These are phyloP conservation scores for Drosophila virilis DNA, from an alignment of 1,140 invertebrate genomes.

Conservation along the genomic window DNA sequence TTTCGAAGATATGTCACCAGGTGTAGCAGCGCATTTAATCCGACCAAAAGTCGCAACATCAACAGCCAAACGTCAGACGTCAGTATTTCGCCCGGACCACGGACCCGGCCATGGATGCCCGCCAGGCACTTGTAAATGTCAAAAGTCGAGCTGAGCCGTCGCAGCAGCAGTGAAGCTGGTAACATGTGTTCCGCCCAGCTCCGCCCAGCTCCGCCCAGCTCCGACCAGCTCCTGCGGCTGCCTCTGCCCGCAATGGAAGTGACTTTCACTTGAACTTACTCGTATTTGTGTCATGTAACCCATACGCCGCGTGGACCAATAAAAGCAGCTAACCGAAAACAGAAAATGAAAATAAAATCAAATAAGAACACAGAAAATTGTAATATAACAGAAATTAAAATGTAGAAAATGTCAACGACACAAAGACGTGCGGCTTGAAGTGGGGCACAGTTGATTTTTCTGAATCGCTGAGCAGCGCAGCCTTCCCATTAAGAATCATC, in stretches of 20 bases:
- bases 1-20: conserved; percentile 75
- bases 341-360: not conserved
- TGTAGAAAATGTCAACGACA: conserved; percentile 4
- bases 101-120: conserved; percentile 33
- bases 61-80: conserved; percentile 63
- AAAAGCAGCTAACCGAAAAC: conserved; percentile 14
- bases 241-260: conserved; percentile 63
- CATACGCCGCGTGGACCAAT: conserved; percentile 44
- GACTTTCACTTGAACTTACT: conserved; percentile 64
- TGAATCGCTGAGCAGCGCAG: not conserved
- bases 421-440: not conserved
- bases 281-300: conserved; percentile 35
- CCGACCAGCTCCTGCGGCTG: conserved; percentile 8
- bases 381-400: conserved; percentile 23
- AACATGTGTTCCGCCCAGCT: conserved; percentile 49
- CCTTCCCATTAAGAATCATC: no score
- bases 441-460: not conserved
- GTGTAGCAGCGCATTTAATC: conserved; percentile 78
- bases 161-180: conserved; percentile 17
- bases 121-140: conserved; percentile 52
- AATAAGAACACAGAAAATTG: conserved; percentile 2
- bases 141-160: conserved; percentile 32
- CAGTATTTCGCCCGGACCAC: conserved; percentile 10
- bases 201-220: not conserved
- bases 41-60: conserved; percentile 79